Evolutionary conservation across 2,113 vertebrate genomes (phyloP), one percentile per base, ranked within the genome.

Genomic region (Labeo catla): DNA sequence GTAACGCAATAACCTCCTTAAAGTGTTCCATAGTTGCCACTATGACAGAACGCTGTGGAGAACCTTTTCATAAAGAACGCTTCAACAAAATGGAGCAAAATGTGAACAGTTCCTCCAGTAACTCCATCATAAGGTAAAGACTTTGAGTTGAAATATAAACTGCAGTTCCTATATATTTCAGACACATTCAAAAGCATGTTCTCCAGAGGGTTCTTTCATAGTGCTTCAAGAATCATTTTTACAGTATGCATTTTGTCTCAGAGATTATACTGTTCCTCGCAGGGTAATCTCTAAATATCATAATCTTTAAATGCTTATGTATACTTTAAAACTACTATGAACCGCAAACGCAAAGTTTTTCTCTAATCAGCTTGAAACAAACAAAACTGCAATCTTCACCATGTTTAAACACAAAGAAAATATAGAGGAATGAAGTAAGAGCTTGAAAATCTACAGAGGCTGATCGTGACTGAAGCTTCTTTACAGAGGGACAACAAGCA

Each of bases 401-500:
- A 16, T 19, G 7, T 76, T 76, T 19, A 50, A 54, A 76, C 3
- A 19, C 63, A 50, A 47, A 81, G 8, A 45, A 57, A 19, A 79
- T 39, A 36, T 13, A 79, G 34, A 61, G 43, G 54, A 79, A 61
- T 45, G 4, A n/a, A 63, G n/a, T 4, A 36, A 23, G 57, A 86
- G 50, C 34, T 57, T 36, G 36, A 34, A 50, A 80, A 76, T 70
- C 81, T 83, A 52, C 39, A 76, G 85, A 74, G 77, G 50, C 34
- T 39, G 47, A 39, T 49, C 61, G 11, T 43, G 23, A 11, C 39
- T 16, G 79, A 74, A 73, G 77, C 66, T n/a, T 10, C 68, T 82
- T 76, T 82, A 82, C 47, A 63, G 78, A 59, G 34, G 85, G 23
- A 76, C 39, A 59, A 61, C 54, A 49, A 57, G 76, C 65, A 52